phyloP scores from a whole-genome alignment of 2,888 invertebrate genomes.

The Cephus spinipes region DNA sequence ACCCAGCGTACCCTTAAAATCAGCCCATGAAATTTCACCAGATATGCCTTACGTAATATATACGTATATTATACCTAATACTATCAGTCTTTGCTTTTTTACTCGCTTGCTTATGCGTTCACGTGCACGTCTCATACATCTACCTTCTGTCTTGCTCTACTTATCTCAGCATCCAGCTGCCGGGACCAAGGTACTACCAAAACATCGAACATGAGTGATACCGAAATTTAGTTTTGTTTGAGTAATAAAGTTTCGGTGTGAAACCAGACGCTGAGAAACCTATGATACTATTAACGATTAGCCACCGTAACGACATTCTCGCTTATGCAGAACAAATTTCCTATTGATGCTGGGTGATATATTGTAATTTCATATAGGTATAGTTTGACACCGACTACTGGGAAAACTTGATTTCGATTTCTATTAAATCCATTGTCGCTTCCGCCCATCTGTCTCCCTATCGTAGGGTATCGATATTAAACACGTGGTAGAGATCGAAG shows the following conservation, averaged over 20 bases:
- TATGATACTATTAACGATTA: background rate
- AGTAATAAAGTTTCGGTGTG: background rate
- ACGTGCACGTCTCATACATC: background rate
- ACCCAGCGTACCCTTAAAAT: background rate
- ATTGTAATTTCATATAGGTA: background rate
- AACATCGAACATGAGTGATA: background rate
- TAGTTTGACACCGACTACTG: background rate
- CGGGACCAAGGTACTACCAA: background rate
- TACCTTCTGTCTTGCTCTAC: background rate
- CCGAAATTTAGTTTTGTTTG: background rate
- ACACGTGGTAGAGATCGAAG: background rate
- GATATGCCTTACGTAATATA: background rate
- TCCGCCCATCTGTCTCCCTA: background rate
- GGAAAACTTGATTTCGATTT: background rate
- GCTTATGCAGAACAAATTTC: background rate
- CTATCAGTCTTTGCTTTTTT: background rate
- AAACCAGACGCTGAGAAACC: background rate
- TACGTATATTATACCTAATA: background rate
- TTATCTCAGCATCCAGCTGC: background rate
- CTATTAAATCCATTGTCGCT: background rate
- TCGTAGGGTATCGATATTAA: background rate
- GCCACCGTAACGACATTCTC: background rate
- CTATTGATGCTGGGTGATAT: background rate
- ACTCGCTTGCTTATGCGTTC: background rate
- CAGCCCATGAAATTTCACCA: background rate